Evolutionary conservation across 2,113 vertebrate genomes (phyloP).

Genomic region (Urocitellus parryii): DNA sequence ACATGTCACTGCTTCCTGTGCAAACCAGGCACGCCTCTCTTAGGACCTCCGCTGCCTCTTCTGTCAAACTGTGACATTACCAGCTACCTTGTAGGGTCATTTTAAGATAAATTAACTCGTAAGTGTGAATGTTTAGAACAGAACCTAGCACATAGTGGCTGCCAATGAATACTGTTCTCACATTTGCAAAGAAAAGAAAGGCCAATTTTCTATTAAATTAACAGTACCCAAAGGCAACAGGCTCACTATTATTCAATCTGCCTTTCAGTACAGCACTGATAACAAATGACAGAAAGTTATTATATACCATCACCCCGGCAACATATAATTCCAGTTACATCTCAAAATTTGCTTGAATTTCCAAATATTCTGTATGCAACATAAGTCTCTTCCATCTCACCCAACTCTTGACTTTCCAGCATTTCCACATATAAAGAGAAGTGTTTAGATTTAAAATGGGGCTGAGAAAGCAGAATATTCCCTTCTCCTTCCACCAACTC

Average conservation of each 20-base stretch:
- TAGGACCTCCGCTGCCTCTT: not conserved
- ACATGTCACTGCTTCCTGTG: accelerated
- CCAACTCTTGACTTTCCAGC: not conserved
- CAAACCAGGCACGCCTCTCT: not conserved
- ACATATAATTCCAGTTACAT: not conserved
- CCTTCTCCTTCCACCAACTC: not conserved
- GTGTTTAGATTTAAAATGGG: not conserved
- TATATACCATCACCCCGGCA: not conserved
- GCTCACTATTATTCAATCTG: not conserved
- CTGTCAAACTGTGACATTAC: not conserved
- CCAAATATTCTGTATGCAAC: not conserved
- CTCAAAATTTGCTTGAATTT: not conserved
- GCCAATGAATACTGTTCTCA: not conserved
- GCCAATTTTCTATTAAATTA: not conserved
- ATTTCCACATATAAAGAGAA: not conserved
- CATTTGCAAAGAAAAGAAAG: not conserved
- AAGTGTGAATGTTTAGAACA: not conserved
- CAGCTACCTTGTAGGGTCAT: not conserved
- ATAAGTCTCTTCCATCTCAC: not conserved
- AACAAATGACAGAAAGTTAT: not conserved
- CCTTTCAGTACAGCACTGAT: not conserved
- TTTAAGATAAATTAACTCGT: constrained; percentile 11
- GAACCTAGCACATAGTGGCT: not conserved
- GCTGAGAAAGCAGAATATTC: not conserved
- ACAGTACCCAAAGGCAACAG: not conserved